A percentile compares a stretch with the other conserved stretches of the same genome.
Evolutionary conservation across 2,113 vertebrate species (phyloP).

Genomic region (Syrrhaptes paradoxus): DNA sequence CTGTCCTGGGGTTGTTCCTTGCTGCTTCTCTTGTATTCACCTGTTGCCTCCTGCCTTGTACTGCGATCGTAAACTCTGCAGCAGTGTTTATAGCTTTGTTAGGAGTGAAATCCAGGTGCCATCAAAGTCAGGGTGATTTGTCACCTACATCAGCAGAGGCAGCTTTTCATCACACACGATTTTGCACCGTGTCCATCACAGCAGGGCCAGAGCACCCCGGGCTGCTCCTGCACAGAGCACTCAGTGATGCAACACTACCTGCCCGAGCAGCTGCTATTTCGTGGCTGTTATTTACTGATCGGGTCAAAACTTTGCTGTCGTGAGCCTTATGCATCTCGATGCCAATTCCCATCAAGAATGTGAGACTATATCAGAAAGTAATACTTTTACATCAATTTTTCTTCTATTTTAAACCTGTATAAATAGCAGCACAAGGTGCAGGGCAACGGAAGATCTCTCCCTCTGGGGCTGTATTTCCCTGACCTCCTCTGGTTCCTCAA

Average conservation of each 20-base stretch:
- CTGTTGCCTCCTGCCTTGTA: neutral
- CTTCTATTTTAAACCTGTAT: neutral
- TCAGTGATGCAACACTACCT: fast-evolving
- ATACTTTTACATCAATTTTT: neutral
- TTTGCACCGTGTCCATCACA: neutral
- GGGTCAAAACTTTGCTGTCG: neutral
- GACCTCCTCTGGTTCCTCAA: neutral
- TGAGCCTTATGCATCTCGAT: neutral
- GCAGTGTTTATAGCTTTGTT: neutral
- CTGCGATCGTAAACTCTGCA: neutral
- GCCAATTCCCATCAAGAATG: neutral
- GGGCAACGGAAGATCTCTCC: neutral
- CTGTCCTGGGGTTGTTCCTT: neutral
- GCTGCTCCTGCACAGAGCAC: fast-evolving
- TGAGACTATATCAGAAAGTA: neutral
- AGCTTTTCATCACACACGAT: neutral
- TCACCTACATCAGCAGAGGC: neutral
- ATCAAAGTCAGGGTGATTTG: neutral
- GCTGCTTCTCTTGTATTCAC: fast-evolving
- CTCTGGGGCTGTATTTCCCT: neutral
- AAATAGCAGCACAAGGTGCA: neutral
- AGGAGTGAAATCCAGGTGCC: neutral
- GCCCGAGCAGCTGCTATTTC: fast-evolving
- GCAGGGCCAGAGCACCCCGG: neutral
- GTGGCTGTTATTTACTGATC: neutral